phyloP scores from a whole-genome alignment of 2,888 invertebrate genomes.

The Norana najaformis region DNA sequence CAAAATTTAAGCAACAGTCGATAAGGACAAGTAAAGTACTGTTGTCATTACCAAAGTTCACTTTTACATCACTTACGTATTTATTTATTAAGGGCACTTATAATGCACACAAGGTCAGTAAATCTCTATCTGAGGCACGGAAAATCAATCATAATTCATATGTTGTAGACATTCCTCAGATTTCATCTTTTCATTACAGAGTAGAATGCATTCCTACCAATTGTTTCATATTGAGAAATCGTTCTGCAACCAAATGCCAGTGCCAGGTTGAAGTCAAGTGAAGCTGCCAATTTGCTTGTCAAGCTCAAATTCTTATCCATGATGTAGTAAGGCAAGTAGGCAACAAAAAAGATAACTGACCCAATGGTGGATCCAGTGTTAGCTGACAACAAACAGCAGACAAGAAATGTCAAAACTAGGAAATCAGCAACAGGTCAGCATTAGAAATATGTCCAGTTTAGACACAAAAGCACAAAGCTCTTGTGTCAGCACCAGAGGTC shows the following conservation, averaged over 20 bases:
- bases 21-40: neutral
- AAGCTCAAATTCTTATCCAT: conserved; percentile 60
- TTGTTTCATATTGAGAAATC: conserved; percentile 74
- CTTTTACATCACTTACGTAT: no score
- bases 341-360: conserved; percentile 75
- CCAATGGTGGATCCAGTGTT: conserved; percentile 78
- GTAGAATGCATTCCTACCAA: conserved; percentile 63
- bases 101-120: no score
- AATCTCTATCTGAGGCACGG: no score
- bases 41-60: neutral
- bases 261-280: conserved; percentile 75
- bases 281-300: conserved; percentile 67
- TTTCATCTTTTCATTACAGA: neutral
- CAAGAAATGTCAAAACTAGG: neutral
- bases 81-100: no score
- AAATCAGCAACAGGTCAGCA: neutral
- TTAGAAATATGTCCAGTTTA: neutral
- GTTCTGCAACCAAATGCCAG: conserved; percentile 79
- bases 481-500: no score
- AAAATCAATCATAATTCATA: neutral
- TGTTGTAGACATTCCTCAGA: neutral
- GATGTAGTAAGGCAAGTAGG: conserved; percentile 73
- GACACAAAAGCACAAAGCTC: neutral
- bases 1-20: neutral
- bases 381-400: conserved; percentile 64